Evolutionary conservation across 2,888 invertebrate genomes (phyloP).

Genomic region (Dioctria linearis): DNA sequence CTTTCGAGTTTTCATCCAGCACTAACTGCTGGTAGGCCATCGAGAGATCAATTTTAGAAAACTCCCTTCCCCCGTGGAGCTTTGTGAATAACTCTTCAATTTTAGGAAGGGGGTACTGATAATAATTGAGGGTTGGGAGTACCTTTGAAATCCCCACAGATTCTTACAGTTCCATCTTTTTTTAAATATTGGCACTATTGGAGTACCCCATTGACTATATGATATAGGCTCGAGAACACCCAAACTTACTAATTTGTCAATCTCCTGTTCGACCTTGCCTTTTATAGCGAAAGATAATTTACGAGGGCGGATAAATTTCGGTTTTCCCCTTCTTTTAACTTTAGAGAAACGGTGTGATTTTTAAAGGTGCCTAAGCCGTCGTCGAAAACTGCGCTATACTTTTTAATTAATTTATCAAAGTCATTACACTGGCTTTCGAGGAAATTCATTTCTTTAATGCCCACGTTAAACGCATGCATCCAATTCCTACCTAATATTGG

Average conservation of each 20-base stretch:
- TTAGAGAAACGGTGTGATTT: conserved; percentile 54
- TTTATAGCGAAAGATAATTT: conserved; percentile 52
- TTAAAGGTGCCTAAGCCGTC: conserved; percentile 56
- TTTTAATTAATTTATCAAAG: conserved; percentile 32
- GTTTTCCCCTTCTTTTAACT: conserved; percentile 53
- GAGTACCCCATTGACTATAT: conserved; percentile 54
- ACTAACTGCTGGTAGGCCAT: conserved; percentile 65
- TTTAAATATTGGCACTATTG: conserved; percentile 53
- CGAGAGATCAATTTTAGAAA: conserved; percentile 65
- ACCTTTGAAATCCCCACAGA: conserved; percentile 52
- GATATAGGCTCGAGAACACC: conserved; percentile 46
- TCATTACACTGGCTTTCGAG: conserved; percentile 21
- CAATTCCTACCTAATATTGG: too few relatives aligned
- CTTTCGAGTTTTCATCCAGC: conserved; percentile 61
- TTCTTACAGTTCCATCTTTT: conserved; percentile 48
- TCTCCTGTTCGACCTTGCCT: conserved; percentile 44
- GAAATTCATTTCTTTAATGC: conserved; percentile 55
- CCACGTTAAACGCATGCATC: conserved; percentile 19
- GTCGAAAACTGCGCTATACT: conserved; percentile 54
- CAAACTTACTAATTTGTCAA: conserved; percentile 38
- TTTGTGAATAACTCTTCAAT: conserved; percentile 46
- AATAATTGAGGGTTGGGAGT: conserved; percentile 36
- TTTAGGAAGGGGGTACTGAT: conserved; percentile 45
- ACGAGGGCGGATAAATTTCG: conserved; percentile 47
- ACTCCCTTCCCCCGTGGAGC: conserved; percentile 61